Evolutionary conservation across 2,888 invertebrate genomes (phyloP).

Genomic region (Clitarchus hookeri): DNA sequence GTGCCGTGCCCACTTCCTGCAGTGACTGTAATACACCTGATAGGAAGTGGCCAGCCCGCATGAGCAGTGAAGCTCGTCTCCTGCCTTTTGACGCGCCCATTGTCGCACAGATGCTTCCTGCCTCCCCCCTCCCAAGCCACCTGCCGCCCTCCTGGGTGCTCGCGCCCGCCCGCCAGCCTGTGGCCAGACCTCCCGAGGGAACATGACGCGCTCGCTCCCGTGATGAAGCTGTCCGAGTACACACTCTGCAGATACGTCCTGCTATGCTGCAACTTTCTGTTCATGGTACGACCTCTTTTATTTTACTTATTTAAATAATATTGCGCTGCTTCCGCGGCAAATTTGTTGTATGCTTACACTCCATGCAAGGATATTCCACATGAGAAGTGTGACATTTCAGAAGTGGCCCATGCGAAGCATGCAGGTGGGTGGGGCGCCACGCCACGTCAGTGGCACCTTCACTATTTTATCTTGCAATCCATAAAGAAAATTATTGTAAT

Average conservation of each 20-base stretch:
- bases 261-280: conserved; percentile 68
- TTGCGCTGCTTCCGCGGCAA: no score
- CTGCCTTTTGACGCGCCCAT: conserved; percentile 20
- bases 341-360: no score
- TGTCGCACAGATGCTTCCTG: background rate
- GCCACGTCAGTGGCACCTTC: no score
- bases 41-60: background rate
- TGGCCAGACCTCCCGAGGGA: background rate
- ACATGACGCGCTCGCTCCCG: background rate
- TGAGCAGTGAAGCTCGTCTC: conserved; percentile 19
- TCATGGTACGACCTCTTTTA: conserved; percentile 60
- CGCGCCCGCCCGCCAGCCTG: no score
- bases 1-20: no score
- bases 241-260: conserved; percentile 60
- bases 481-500: no score
- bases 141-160: background rate
- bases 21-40: no score
- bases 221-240: conserved; percentile 34
- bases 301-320: background rate
- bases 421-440: no score
- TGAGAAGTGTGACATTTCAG: no score
- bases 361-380: no score
- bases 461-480: no score
- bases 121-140: background rate
- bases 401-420: no score